Conservation (phyloP, 1,140 invertebrate genomes). For the Himalopsyche phryganea region DNA sequence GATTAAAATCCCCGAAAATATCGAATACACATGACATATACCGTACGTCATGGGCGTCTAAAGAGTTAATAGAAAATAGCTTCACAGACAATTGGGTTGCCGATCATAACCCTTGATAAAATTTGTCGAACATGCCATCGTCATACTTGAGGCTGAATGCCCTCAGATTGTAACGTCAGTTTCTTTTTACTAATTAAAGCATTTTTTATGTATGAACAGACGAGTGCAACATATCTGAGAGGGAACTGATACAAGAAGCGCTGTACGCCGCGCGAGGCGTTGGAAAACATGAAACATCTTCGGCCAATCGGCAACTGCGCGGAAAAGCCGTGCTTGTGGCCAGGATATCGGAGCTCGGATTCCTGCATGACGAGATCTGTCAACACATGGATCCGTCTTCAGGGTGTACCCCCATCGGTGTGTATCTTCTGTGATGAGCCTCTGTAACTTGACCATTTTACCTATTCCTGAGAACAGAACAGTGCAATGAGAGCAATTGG, state of each 20-base stretch:
- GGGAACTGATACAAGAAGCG: slow-evolving; percentile 39
- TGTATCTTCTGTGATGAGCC: neutral
- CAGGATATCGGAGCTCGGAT: slow-evolving; percentile 80
- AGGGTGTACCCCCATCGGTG: slow-evolving; percentile 54
- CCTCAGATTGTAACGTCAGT: too few relatives aligned
- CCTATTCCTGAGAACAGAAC: neutral
- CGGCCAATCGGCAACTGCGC: slow-evolving; percentile 26
- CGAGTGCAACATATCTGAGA: slow-evolving; percentile 41
- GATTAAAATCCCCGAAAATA: too few relatives aligned
- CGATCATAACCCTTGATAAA: too few relatives aligned
- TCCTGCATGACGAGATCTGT: slow-evolving; percentile 76
- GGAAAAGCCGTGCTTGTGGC: slow-evolving; percentile 56
- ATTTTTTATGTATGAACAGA: too few relatives aligned
- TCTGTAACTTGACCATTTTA: neutral
- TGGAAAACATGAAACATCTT: neutral
- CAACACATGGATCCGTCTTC: slow-evolving; percentile 66
- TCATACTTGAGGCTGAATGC: too few relatives aligned
- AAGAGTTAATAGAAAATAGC: too few relatives aligned
- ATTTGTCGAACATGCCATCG: too few relatives aligned
- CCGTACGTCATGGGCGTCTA: too few relatives aligned
- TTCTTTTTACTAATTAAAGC: too few relatives aligned
- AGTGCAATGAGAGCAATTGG: neutral
- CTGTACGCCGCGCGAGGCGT: slow-evolving; percentile 44
- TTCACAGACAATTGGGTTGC: too few relatives aligned
- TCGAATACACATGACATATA: too few relatives aligned